These are phyloP conservation scores for Microtus ochrogaster DNA, from an alignment of 2,113 vertebrate genomes.

Conservation along the genomic window DNA sequence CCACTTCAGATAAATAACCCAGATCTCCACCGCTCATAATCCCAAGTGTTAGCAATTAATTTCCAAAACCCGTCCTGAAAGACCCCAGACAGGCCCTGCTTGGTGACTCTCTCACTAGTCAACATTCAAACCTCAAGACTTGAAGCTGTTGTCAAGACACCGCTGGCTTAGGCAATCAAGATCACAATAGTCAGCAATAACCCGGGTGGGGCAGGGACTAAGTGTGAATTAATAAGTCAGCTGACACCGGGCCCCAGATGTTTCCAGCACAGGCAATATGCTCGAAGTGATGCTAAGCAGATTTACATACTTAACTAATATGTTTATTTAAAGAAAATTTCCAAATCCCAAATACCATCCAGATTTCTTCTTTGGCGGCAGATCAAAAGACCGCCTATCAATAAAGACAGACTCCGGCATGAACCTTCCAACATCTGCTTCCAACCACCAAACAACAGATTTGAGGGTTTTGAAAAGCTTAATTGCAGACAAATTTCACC, in stretches of 20 bases:
- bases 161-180: constrained; percentile 86
- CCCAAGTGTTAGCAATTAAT: constrained; percentile 80
- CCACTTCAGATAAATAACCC: constrained; percentile 81
- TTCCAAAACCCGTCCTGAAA: constrained; percentile 71
- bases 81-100: constrained; percentile 56
- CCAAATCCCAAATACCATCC: constrained; percentile 88
- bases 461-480: constrained; percentile 83
- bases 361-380: constrained; percentile 87
- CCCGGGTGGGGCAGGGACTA: constrained; percentile 80
- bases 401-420: constrained; percentile 83
- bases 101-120: constrained; percentile 46
- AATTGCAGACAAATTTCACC: constrained; percentile 85
- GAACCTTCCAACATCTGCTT: constrained; percentile 88
- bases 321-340: constrained; percentile 90
- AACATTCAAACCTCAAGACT: constrained; percentile 81
- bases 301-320: constrained; percentile 91
- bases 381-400: constrained; percentile 87
- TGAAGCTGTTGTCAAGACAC: constrained; percentile 83
- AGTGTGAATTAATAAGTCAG: constrained; percentile 87
- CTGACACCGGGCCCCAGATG: constrained; percentile 87
- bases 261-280: constrained; percentile 85
- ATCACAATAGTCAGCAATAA: constrained; percentile 84
- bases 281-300: constrained; percentile 88
- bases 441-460: constrained; percentile 85
- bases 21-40: constrained; percentile 74